Evolutionary conservation across 2,888 invertebrate genomes (phyloP), one percentile per base, ranked within the genome.

Genomic region (Dryobotodes eremita): DNA sequence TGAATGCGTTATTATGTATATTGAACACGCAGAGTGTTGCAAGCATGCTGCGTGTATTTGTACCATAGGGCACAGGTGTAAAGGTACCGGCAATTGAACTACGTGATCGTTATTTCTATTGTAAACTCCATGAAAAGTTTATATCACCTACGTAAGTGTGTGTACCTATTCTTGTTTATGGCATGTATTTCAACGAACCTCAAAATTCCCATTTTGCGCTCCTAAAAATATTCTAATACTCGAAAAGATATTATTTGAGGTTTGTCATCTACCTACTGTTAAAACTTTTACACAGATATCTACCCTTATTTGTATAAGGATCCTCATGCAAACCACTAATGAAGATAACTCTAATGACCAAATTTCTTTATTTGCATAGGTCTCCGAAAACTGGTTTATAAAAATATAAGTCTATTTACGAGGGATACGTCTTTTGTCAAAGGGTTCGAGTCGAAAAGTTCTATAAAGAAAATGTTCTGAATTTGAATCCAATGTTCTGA

Each of bases 271-370:
- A 50, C 61, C 61, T 26, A 69, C 46, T 36, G 23, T 23, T n/a
- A 36, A 74, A 66, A 31, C 23, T 36, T 50, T 57, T 48, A 57
- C 13, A 53, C 50, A 70, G 26, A 42, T 26, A n/a, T n/a, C n/a
- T n/a, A 75, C 26, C 42, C 50, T 4, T 71, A 71, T 71, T 48
- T 46, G 31, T 26, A 17, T 2, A 48, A 23, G 15, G 10, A 48
- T 23, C 71, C 31, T 46, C n/a, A 57, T 23, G 20, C 17, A 61
- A 53, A 69, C n/a, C 75, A 62, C 50, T 70, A 75, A 75, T 20
- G 48, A 69, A 61, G 20, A 42, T 50, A 50, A 26, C 23, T 26
- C 17, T 53, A 75, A 75, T 62, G 69, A 36, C 26, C 69, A 26
- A 53, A 69, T 61, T 20, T 6, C 26, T 42, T 69, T 75, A 36